A percentile compares a stretch with the other conserved stretches of the same genome.
phyloP scores from a whole-genome alignment of 2,888 invertebrate genomes.

The Microplitis manilae region DNA sequence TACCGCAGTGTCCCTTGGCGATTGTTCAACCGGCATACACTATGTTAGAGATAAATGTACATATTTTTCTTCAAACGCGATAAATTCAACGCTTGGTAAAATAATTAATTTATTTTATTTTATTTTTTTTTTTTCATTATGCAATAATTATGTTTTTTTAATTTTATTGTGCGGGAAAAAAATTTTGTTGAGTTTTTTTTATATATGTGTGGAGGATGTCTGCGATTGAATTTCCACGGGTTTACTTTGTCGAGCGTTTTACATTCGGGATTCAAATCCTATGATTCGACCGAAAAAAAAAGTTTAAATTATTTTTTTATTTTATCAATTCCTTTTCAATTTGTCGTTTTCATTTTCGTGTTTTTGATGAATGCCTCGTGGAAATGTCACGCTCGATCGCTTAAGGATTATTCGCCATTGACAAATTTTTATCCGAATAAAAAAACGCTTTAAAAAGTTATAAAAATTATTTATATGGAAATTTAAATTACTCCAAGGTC shows the following conservation, averaged over 20 bases:
- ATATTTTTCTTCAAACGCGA: conserved; percentile 10
- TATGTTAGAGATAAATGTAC: neutral
- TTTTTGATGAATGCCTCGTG: conserved; percentile 48
- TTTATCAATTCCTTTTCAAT: conserved; percentile 36
- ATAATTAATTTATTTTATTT: conserved; percentile 3
- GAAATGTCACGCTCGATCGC: conserved; percentile 27
- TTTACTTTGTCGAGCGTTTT: conserved; percentile 20
- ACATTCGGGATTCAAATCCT: conserved; percentile 11
- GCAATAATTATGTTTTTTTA: neutral
- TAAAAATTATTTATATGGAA: neutral
- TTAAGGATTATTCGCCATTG: conserved; percentile 1
- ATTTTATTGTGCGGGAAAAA: neutral
- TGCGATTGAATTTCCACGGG: neutral
- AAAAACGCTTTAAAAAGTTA: neutral
- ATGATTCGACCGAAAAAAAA: neutral
- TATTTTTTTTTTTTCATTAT: neutral
- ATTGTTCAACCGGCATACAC: neutral
- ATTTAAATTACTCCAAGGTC: neutral
- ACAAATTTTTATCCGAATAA: conserved; percentile 8
- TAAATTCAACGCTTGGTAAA: neutral
- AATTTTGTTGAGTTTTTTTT: neutral
- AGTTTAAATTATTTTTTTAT: conserved; percentile 27
- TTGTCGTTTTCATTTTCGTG: conserved; percentile 48
- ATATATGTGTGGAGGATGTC: neutral
- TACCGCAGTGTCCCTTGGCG: neutral